phyloP scores from a whole-genome alignment of 2,113 vertebrate species.

The Aphelocoma coerulescens region DNA sequence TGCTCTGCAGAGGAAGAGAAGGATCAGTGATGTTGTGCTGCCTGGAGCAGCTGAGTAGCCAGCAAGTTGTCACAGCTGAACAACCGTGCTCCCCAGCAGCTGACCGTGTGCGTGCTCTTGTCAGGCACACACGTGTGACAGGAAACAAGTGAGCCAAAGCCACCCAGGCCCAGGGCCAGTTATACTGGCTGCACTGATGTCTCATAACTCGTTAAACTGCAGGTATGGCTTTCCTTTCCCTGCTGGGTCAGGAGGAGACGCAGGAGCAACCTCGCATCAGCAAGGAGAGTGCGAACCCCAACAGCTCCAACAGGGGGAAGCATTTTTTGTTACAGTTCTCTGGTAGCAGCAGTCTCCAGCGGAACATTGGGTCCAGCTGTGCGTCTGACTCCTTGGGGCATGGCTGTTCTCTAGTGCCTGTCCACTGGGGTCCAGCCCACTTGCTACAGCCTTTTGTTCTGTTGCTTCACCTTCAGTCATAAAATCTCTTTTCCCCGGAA shows the following conservation, averaged over 20 bases:
- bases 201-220: background rate
- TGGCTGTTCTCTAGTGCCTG: background rate
- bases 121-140: background rate
- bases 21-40: background rate
- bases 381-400: background rate
- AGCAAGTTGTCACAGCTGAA: background rate
- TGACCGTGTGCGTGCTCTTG: accelerated
- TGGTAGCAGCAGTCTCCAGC: background rate
- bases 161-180: background rate
- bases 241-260: background rate
- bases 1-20: slow-evolving; percentile 11
- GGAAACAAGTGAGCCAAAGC: background rate
- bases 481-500: background rate
- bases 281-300: background rate
- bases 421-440: background rate
- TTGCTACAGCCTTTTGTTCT: background rate
- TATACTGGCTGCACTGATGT: background rate
- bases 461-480: background rate
- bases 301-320: background rate
- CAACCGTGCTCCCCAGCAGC: background rate
- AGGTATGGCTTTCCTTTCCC: background rate
- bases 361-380: background rate
- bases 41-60: background rate
- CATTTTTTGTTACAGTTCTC: background rate
- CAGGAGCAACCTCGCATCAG: background rate